These are phyloP conservation scores for Scrobipalpa atriplicella DNA, from an alignment of 2,888 invertebrate species.

Conservation along the genomic window DNA sequence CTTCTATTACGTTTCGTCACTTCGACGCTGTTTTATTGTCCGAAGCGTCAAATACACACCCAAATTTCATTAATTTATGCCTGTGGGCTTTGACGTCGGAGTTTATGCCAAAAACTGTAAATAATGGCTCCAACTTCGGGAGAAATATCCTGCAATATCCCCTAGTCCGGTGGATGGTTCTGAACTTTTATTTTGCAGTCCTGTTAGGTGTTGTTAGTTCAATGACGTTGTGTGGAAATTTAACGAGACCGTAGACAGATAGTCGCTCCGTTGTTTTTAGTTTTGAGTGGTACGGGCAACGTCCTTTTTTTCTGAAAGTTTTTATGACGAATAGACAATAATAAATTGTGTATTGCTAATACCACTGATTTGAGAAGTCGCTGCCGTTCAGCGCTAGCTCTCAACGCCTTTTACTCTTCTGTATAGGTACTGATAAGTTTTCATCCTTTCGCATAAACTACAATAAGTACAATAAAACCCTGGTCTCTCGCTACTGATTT, in stretches of 20 bases:
- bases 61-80: conserved; percentile 51
- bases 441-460: too few relatives aligned
- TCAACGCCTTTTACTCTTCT: too few relatives aligned
- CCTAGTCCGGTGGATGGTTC: background rate
- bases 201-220: conserved; percentile 14
- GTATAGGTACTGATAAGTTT: too few relatives aligned
- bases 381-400: too few relatives aligned
- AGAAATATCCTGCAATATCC: conserved; percentile 19
- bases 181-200: conserved; percentile 22
- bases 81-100: conserved; percentile 34
- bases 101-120: conserved; percentile 52
- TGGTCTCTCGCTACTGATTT: too few relatives aligned
- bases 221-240: conserved; percentile 20
- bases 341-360: too few relatives aligned
- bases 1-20: conserved; percentile 1
- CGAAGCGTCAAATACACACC: conserved; percentile 55
- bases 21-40: conserved; percentile 42
- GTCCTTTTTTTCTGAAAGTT: too few relatives aligned
- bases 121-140: conserved; percentile 41
- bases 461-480: too few relatives aligned
- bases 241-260: conserved; percentile 13
- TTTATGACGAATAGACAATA: too few relatives aligned
- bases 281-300: too few relatives aligned
- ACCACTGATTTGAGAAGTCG: too few relatives aligned
- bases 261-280: background rate